Evolutionary conservation across 1,140 invertebrate genomes (phyloP).

Genomic region (Drosophila tristis): DNA sequence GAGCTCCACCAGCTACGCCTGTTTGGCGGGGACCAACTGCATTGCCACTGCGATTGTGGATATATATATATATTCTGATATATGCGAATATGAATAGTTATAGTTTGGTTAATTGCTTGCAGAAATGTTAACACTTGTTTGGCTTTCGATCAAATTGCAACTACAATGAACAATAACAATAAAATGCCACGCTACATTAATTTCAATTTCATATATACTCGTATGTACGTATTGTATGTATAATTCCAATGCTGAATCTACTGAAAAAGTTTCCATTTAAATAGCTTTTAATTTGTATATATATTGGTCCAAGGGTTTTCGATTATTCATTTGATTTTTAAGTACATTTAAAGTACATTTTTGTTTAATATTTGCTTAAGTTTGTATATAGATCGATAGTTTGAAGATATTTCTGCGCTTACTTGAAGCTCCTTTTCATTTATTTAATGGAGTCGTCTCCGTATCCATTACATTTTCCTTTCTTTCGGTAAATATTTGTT

Average conservation of each 20-base stretch:
- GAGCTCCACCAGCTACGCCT: conserved; percentile 15
- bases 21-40: conserved; percentile 61
- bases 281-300: background rate
- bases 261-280: conserved; percentile 15
- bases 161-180: conserved; percentile 47
- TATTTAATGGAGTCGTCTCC: too few relatives aligned
- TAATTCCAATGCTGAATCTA: conserved; percentile 16
- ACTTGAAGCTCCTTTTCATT: too few relatives aligned
- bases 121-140: conserved; percentile 52
- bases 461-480: background rate
- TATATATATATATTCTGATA: conserved; percentile 22
- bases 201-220: conserved; percentile 6
- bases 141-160: conserved; percentile 40
- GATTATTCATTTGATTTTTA: background rate
- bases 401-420: conserved; percentile 7
- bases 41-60: conserved; percentile 17
- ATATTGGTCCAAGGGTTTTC: conserved; percentile 44
- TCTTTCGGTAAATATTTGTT: too few relatives aligned
- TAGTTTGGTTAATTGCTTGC: conserved; percentile 50
- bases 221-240: conserved; percentile 17
- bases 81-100: conserved; percentile 42
- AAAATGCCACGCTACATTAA: conserved; percentile 41
- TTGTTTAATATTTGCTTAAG: background rate
- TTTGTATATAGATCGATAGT: conserved; percentile 4
- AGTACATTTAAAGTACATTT: background rate